phyloP scores from a whole-genome alignment of 2,113 vertebrate species.

The Rallus limicola region DNA sequence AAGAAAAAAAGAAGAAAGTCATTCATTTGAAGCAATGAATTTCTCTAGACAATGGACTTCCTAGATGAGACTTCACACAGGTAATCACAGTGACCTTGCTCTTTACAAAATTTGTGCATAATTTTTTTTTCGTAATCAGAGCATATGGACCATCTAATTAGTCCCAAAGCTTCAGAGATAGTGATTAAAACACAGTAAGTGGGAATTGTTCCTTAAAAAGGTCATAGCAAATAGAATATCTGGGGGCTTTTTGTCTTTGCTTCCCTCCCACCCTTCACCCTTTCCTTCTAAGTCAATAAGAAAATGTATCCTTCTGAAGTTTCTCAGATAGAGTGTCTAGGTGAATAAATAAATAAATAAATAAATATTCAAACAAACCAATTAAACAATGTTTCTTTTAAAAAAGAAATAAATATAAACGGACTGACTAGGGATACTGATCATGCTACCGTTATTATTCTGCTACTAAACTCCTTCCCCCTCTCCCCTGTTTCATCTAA shows the following conservation, averaged over 20 bases:
- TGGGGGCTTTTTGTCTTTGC: not conserved
- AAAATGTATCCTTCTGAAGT: not conserved
- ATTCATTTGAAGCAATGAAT: not conserved
- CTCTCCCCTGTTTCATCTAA: not conserved
- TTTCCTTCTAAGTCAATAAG: not conserved
- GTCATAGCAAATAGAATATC: not conserved
- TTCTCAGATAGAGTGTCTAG: not conserved
- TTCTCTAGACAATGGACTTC: not conserved
- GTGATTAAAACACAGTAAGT: not conserved
- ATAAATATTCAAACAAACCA: not conserved
- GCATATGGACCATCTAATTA: slow-evolving; percentile 37
- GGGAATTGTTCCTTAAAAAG: slow-evolving; percentile 20
- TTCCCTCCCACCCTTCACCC: no score
- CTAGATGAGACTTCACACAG: not conserved
- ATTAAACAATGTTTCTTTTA: no score
- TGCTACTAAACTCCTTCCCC: not conserved
- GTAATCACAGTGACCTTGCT: slow-evolving; percentile 6
- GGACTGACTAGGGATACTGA: not conserved
- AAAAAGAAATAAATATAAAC: no score
- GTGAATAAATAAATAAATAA: not conserved
- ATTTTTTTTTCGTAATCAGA: slow-evolving; percentile 2
- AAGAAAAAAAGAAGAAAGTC: not conserved
- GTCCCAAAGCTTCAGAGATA: slow-evolving; percentile 11
- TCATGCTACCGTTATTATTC: not conserved
- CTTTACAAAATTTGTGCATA: not conserved